Evolutionary conservation across 2,888 invertebrate species (phyloP), one percentile per base, ranked within the genome.

Genomic region (Spodoptera littoralis): DNA sequence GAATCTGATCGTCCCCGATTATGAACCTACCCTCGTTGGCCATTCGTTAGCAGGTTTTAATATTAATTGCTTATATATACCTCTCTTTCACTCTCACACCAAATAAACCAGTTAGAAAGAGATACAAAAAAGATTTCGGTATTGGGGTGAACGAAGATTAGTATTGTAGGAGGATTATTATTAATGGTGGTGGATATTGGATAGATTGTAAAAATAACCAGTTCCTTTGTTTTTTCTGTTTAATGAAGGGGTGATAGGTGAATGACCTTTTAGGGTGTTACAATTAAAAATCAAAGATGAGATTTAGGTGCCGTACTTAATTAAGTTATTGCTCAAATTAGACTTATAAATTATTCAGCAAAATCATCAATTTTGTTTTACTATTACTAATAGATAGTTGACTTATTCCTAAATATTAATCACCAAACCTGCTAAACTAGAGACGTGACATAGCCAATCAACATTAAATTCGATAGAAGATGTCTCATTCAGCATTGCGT

Each of bases 41-140:
- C 63, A 79, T 72, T 80, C 76, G 78, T 79, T 80, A 79, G 71
- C 75, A 67, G 74, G 77, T 65, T 76, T 80, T 78, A 78, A 79
- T 79, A 79, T 80, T 79, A 80, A 79, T 79, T 79, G 79, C 69
- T 70, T 51, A 48, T 56, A 57, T 65, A 59, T 60, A 53, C 43
- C 5, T 78, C 68, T 66, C 65, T 6, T 41, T 78, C 72, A 11
- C 42, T 45, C 70, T 24, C 36, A 6, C 0, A 0, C n/a, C 2
- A 41, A 11, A 4, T 4, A 8, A n/a, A 0, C 0, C n/a, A 0
- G 49, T 13, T 8, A n/a, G 50, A 76, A 27, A 46, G 70, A 59
- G 70, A 70, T n/a, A 44, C 13, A 24, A 11, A 36, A 64, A 9
- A 18, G 49, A 71, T 71, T 69, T 43, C 52, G 57, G 59, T 54